Evolutionary conservation across 2,888 invertebrate species (phyloP), one percentile per base, ranked within the genome.

Genomic region (Pandemis heparana): DNA sequence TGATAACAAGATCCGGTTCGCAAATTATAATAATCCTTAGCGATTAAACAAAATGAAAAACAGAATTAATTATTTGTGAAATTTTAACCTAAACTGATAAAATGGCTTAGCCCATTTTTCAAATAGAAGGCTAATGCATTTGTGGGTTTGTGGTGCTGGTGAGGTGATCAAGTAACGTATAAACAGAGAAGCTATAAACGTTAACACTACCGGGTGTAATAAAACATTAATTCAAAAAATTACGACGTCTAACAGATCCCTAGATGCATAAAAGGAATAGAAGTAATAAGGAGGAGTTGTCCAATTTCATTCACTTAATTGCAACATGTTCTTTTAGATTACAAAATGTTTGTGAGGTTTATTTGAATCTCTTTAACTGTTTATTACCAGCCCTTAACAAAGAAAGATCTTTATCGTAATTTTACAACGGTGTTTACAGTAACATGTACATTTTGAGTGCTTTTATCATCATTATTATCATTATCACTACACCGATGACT

Each of bases 1-100:
- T 23, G 72, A 73, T 73, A 68, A 48, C 56, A 14, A 68, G 62
- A 48, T 73, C 72, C 68, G 72, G 63, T 59, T 73, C 38, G 10
- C 53, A 12, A 32, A 38, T 56, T 53, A 53, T 70, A 23, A 16
- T 67, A 68, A 53, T 60, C 68, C 56, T 23, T 10, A 46, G 23
- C 10, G 62, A 46, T 53, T 72, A 38, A 53, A 46, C 7, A 10
- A 63, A 39, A 5, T 16, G 14, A 46, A 59, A n/a, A 46, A 59
- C 18, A 70, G 4, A 56, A 32, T 38, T 61, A 18, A 64, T 56
- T 43, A 9, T 16, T 64, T 60, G 39, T 61, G 60, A 61, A 51
- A 39, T 66, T 39, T 53, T 18, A 9, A 43, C 10, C 7, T 53
- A 14, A 61, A 10, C 10, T 18, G 23, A 63, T 46, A 18, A 39